Evolutionary conservation across 2,888 invertebrate species (phyloP), one percentile per base, ranked within the genome.

Genomic region (Rhodophaea formosa): DNA sequence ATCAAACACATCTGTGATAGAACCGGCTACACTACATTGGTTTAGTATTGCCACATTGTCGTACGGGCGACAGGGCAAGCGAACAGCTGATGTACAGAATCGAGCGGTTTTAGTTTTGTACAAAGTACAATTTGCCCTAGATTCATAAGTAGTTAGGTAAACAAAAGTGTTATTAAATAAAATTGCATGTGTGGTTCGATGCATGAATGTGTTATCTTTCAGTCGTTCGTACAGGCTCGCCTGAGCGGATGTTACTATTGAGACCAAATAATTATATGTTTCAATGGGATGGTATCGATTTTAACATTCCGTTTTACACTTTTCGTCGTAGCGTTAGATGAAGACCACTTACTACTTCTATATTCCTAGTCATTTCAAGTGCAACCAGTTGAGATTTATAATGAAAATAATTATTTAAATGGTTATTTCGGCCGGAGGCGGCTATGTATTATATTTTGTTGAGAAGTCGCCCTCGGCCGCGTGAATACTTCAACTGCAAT

Each of bases 101-200:
- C 67, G 78, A 75, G 83, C 79, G 83, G 84, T 84, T 88, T 88
- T 79, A 77, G 80, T 81, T 88, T 88, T 91, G 92, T 92, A 92
- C 91, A 83, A 91, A 92, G 91, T 92, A 91, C 91, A 90, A 88
- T 86, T 86, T 85, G 89, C 88, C 88, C 84, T 91, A 91, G 86
- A 83, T 72, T 81, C 86, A 84, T 91, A 91, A 90, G 90, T 92
- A 91, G 91, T 88, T 92, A 92, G 91, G 88, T 87, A 84, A 88
- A 82, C 71, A 78, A 80, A 80, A 77, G 82, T 82, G 85, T 88
- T 88, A 82, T 75, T 56, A 51, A 72, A 79, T 80, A 80, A 75
- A 74, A 73, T 77, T 80, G 85, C 82, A 82, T 86, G 86, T 76
- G 75, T 81, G 84, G 70, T 80, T 81, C 70, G 80, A 83, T 72